A percentile compares a stretch with the other conserved stretches of the same genome.
Evolutionary conservation across 2,797 vertebrate genomes (phyloP).

Genomic region (Phataginus tricuspis): DNA sequence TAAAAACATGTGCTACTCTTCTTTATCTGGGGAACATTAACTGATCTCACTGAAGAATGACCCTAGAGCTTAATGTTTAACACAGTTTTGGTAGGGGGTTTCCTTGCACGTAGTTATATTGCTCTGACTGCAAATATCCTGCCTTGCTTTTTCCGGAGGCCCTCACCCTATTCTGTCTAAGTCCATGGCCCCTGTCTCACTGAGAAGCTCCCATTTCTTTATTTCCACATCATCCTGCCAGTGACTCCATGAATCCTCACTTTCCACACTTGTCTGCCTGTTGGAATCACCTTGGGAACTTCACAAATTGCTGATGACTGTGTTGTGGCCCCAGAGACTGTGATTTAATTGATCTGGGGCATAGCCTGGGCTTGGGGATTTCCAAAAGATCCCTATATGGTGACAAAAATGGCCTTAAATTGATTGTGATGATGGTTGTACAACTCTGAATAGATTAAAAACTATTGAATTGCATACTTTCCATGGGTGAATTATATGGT

Average conservation of each 20-base stretch:
- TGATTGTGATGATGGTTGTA: background rate
- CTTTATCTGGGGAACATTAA: too few species aligned
- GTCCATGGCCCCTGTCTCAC: too few species aligned
- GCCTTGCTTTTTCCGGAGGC: too few species aligned
- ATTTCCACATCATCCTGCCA: background rate
- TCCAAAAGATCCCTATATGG: background rate
- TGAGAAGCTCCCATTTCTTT: background rate
- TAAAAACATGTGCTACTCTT: too few species aligned
- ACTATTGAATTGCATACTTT: background rate
- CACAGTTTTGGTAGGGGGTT: too few species aligned
- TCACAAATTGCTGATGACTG: background rate
- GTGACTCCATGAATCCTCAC: background rate
- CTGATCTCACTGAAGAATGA: too few species aligned
- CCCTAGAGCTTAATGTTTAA: too few species aligned
- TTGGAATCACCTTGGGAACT: background rate
- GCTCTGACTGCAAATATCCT: too few species aligned
- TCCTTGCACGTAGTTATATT: too few species aligned
- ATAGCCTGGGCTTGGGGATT: background rate
- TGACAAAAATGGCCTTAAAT: background rate
- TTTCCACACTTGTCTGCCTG: background rate
- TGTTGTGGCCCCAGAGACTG: background rate
- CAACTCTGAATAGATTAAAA: conserved; percentile 3
- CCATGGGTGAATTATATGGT: background rate
- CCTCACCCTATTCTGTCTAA: too few species aligned
- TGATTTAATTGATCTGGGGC: background rate